These are phyloP conservation scores for Irena cyanogastra DNA, from an alignment of 2,113 vertebrate species.

Conservation along the genomic window DNA sequence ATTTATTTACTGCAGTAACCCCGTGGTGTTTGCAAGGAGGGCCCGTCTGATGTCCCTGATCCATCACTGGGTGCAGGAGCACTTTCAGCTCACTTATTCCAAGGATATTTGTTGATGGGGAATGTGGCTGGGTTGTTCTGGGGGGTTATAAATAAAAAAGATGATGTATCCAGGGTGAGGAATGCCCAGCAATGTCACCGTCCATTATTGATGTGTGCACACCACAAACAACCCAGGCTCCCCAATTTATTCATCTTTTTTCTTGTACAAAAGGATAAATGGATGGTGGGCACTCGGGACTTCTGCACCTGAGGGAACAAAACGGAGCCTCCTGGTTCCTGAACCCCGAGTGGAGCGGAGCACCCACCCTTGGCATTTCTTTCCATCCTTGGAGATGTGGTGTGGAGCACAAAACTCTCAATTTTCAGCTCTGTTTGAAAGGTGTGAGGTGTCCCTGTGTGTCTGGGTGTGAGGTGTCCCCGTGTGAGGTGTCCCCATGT, in stretches of 20 bases:
- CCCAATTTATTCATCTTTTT: accelerated
- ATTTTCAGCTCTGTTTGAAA: accelerated
- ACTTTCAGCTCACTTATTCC: accelerated
- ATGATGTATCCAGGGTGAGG: too few relatives aligned
- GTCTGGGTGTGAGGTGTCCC: too few relatives aligned
- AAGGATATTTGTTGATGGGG: background rate
- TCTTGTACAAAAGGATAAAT: accelerated
- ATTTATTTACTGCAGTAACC: background rate
- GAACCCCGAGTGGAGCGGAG: accelerated
- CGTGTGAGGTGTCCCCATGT: too few relatives aligned
- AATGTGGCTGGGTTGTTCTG: background rate
- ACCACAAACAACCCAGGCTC: background rate
- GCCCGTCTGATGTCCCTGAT: background rate
- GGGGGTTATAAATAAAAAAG: background rate
- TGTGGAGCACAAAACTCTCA: background rate
- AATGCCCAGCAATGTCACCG: accelerated
- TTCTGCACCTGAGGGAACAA: background rate
- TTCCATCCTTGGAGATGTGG: accelerated
- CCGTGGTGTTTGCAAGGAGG: background rate
- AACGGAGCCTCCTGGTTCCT: background rate
- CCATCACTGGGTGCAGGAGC: background rate
- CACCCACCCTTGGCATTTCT: too few relatives aligned
- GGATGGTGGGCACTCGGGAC: background rate
- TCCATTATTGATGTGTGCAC: accelerated
- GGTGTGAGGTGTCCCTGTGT: background rate